Evolutionary conservation across 64 coral and sea anemone genomes (phyloP).

Genomic region (Pachyseris speciosa): DNA sequence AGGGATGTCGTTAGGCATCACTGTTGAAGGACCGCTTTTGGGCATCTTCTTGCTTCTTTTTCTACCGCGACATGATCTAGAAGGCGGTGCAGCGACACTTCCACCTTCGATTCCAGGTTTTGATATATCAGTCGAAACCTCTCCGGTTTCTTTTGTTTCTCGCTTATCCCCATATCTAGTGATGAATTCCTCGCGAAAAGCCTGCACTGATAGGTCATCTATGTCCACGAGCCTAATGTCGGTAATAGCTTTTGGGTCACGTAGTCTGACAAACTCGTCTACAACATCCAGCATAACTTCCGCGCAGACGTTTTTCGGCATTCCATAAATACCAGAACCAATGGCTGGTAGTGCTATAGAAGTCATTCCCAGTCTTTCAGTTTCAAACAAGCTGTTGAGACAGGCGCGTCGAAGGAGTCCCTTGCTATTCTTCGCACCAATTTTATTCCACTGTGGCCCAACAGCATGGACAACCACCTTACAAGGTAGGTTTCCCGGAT

Average conservation of each 20-base stretch:
- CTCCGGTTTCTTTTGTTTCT: neutral
- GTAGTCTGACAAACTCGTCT: conserved; percentile 27
- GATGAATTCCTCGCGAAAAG: conserved; percentile 64
- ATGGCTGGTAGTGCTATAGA: conserved; percentile 87
- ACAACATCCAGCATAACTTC: conserved; percentile 59
- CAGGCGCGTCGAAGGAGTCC: conserved; percentile 46
- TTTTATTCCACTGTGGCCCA: conserved; percentile 16
- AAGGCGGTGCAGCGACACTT: neutral
- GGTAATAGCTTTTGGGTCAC: neutral
- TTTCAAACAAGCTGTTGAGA: conserved; percentile 33
- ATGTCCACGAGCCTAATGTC: conserved; percentile 80
- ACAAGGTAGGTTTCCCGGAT: conserved; percentile 45
- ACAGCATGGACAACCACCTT: conserved; percentile 78
- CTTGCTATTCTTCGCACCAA: neutral
- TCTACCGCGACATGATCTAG: neutral
- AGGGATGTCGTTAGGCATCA: too few relatives aligned
- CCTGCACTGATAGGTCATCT: conserved; percentile 48
- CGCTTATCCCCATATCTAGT: neutral
- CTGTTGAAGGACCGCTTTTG: neutral
- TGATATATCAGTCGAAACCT: fast-evolving
- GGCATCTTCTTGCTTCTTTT: neutral
- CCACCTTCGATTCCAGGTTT: neutral
- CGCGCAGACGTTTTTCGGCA: conserved; percentile 79
- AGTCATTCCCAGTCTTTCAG: neutral
- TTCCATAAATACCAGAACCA: conserved; percentile 69